phyloP scores from a whole-genome alignment of 2,113 vertebrate genomes.

The Hippocampus guttulatus region DNA sequence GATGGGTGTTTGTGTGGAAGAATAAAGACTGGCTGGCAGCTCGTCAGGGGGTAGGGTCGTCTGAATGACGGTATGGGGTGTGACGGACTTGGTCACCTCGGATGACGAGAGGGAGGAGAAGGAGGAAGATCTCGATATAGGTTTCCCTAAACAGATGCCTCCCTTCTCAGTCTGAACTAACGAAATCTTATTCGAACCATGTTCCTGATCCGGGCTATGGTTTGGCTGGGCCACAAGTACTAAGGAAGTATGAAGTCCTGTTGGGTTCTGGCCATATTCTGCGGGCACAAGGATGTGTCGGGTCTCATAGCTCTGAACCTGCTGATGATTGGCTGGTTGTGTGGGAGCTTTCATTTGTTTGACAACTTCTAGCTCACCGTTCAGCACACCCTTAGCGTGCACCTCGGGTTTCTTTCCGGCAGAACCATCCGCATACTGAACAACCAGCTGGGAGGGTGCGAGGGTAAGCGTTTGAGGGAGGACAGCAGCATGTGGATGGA shows the following conservation, averaged over 20 bases:
- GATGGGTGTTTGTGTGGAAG: conserved; percentile 86
- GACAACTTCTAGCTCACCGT: conserved; percentile 86
- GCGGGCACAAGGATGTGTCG: conserved; percentile 86
- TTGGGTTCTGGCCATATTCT: conserved; percentile 80
- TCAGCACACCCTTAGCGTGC: conserved; percentile 81
- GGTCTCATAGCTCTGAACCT: conserved; percentile 83
- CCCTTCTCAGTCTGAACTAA: conserved; percentile 81
- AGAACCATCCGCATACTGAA: conserved; percentile 87
- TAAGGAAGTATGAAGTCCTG: conserved; percentile 86
- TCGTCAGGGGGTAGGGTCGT: conserved; percentile 83
- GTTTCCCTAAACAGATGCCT: conserved; percentile 83
- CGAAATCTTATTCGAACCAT: conserved; percentile 75
- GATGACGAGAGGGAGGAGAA: conserved; percentile 73
- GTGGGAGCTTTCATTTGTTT: conserved; percentile 62
- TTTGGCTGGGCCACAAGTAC: conserved; percentile 87
- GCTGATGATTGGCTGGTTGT: conserved; percentile 75
- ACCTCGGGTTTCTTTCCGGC: conserved; percentile 78
- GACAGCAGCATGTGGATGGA: conserved; percentile 84
- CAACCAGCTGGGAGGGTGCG: conserved; percentile 86
- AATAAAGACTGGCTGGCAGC: conserved; percentile 84
- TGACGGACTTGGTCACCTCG: conserved; percentile 79
- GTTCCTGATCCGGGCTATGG: conserved; percentile 76
- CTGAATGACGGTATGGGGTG: conserved; percentile 89
- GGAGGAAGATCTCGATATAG: conserved; percentile 73
- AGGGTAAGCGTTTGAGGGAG: conserved; percentile 89